Base-by-base conservation (phyloP, 2,113 vertebrate species). In the Lethenteron camtschaticum region DNA sequence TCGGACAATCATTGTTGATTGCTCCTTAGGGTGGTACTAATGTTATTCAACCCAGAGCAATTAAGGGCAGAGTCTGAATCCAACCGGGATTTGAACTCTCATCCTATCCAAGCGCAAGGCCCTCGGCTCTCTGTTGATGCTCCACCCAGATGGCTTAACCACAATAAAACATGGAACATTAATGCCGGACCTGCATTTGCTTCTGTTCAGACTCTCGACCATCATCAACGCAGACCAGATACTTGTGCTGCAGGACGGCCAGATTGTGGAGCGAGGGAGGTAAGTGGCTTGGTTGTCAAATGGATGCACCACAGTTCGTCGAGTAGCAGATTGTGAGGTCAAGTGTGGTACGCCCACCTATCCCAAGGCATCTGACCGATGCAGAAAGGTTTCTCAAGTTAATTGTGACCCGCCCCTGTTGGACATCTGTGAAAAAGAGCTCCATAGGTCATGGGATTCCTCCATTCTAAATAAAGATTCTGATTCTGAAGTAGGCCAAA, bases 221-320 rank as follows among this genome's bases (percentile, higher is more conserved):
- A 81, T 99, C 71, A 86, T 95, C 1, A 79, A 70, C 3, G 87
- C 92, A 12, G 90, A 99, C 76, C 87, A 90, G 78, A 99, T 99
- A 74, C 82, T 96, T 11, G 89, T 99, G 60, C 76, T 99, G 72
- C 86, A 78, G 9, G 84, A 94, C 0, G 89, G 94, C 13, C 78
- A 73, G 70, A 85, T 99, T 0, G 80, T 78, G 1, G 94, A 96
- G 73, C 79, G 83, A 58, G 94, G 94, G 75, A 79, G 87, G 92
- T 97, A 75, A 83, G 77, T 11, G 11, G n/a, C n/a, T 20, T 9
- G 63, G n/a, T 66, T 66, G 63, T 66, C 41, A 41, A 66, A 24
- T 24, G 24, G n/a, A 66, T 2, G 63, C 24, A 3, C 10, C 9
- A 8, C 8, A 66, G 8, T 16, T 24, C 24, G 63, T n/a, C 10